Evolutionary conservation across 2,113 vertebrate species (phyloP).

Genomic region (Hoplias malabaricus): DNA sequence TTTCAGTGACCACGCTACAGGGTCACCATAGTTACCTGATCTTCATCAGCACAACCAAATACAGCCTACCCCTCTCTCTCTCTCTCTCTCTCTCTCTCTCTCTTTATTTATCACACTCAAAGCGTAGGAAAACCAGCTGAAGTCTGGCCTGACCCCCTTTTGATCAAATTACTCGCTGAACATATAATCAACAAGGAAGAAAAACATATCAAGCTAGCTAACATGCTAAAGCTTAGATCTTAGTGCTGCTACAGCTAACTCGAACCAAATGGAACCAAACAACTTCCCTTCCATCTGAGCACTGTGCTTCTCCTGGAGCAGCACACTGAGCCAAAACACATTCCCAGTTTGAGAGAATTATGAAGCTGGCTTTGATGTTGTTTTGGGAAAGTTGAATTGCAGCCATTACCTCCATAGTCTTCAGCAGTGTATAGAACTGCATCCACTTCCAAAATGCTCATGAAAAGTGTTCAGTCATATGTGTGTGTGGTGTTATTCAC

Average conservation of each 20-base stretch:
- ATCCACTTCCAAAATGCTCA: too few relatives aligned
- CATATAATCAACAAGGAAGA: constrained; percentile 39
- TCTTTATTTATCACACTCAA: neutral
- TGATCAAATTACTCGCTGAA: constrained; percentile 29
- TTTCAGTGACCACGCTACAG: constrained; percentile 3
- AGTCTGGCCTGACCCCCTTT: constrained; percentile 19
- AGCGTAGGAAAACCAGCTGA: neutral
- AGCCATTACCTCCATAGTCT: too few relatives aligned
- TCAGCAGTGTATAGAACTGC: too few relatives aligned
- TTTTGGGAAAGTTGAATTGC: too few relatives aligned
- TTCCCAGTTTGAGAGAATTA: too few relatives aligned
- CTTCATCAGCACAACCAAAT: constrained; percentile 20
- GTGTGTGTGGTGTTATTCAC: too few relatives aligned
- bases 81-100: neutral
- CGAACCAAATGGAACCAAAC: constrained; percentile 26
- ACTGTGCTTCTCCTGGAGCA: neutral
- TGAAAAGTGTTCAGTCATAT: too few relatives aligned
- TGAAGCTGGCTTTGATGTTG: too few relatives aligned
- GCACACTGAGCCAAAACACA: neutral
- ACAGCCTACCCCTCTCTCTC: neutral
- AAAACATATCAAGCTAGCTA: constrained; percentile 28
- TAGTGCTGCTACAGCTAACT: constrained; percentile 4
- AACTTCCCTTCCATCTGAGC: neutral
- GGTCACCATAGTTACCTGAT: constrained; percentile 18
- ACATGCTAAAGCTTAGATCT: constrained; percentile 10